phyloP scores from a whole-genome alignment of 1,140 invertebrate species.

The Drosophila mojavensis region DNA sequence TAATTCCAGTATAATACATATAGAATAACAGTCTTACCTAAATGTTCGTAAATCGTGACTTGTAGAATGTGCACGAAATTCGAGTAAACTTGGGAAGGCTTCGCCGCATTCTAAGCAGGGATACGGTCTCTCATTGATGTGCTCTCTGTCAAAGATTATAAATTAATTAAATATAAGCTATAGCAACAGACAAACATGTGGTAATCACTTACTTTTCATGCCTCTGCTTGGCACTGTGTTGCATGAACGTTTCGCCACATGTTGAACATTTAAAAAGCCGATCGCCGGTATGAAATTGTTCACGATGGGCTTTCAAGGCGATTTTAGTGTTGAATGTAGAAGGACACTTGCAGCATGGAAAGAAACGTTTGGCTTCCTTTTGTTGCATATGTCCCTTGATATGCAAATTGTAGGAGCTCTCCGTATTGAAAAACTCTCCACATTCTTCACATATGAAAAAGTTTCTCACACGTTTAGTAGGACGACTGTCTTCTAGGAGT shows the following conservation, averaged over 20 bases:
- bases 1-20: background rate
- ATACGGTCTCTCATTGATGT: conserved; percentile 66
- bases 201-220: conserved; percentile 54
- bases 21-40: conserved; percentile 24
- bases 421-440: conserved; percentile 45
- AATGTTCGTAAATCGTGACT: conserved; percentile 25
- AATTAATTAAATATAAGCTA: background rate
- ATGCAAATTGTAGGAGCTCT: conserved; percentile 45
- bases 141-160: conserved; percentile 38
- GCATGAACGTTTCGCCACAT: conserved; percentile 47
- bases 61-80: conserved; percentile 40
- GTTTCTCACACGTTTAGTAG: conserved; percentile 47
- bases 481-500: conserved; percentile 16
- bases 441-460: conserved; percentile 70
- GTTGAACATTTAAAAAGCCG: conserved; percentile 42
- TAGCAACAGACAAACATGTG: background rate
- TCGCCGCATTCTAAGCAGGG: conserved; percentile 61
- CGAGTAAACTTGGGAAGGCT: conserved; percentile 31
- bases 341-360: conserved; percentile 51
- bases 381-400: conserved; percentile 24
- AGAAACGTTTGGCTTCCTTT: conserved; percentile 39
- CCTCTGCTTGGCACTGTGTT: conserved; percentile 40
- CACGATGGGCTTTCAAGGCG: conserved; percentile 29
- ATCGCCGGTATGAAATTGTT: conserved; percentile 17
- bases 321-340: conserved; percentile 25